Evolutionary conservation across 2,888 invertebrate genomes (phyloP), one percentile per base, ranked within the genome.

Genomic region (Beris morrisii): DNA sequence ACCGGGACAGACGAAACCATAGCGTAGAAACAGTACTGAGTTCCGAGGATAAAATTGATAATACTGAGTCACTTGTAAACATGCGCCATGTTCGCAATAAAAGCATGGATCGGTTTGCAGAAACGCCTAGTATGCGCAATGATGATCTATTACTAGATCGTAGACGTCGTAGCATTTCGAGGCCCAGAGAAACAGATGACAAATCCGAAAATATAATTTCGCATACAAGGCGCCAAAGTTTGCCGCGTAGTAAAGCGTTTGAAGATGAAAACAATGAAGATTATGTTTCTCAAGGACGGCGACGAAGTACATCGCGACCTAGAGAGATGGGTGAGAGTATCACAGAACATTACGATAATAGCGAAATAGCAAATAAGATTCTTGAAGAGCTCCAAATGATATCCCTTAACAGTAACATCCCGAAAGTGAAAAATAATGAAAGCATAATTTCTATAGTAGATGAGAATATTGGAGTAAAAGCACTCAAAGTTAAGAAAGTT

Each of bases 1-100:
- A 80, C 63, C 81, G 82, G 38, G 75, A 80, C 63, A 81, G 82
- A 45, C 38, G 73, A 63, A 73, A 76, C 38, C 67, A 77, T 68
- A 71, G 75, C 70, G 72, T 75, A 28, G 75, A 76, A 48, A 78
- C 78, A 72, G 80, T 77, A 4, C 72, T 72, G 4, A 79, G 57
- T 43, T 56, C 46, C 53, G 53, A 61, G 15, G 58, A 69, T 9
- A 53, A 64, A 13, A 30, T 54, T 22, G 50, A 66, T 5, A 66
- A 55, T 9, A 9, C 31, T 5, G 69, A 70, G 4, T 32, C 65
- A 1, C 46, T 64, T 54, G 66, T 64, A 5, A 54, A 71, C 1
- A 69, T 69, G 5, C 73, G 75, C 0, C 78, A 79, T 65, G 71
- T 74, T 0, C 76, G 78, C 2, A 80, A 79, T 66, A 79, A 79